Evolutionary conservation across 2,888 invertebrate genomes (phyloP).

Genomic region (Rosalia funebris): DNA sequence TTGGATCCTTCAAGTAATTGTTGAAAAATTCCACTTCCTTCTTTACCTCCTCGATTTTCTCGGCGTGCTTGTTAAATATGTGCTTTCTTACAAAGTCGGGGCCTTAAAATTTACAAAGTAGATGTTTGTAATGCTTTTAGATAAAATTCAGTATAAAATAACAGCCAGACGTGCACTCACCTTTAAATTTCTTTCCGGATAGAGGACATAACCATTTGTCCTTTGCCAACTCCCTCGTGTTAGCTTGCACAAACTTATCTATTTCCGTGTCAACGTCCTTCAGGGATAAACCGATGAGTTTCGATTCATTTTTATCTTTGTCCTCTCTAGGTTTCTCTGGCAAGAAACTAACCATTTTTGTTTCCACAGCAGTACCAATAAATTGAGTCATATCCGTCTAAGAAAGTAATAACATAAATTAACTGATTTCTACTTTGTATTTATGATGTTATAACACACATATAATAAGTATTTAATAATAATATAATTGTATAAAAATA

Average conservation of each 20-base stretch:
- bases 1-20: constrained; percentile 93
- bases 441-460: too few relatives aligned
- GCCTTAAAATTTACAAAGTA: constrained; percentile 62
- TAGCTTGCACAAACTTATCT: constrained; percentile 94
- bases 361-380: constrained; percentile 85
- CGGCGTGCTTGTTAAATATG: constrained; percentile 95
- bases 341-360: constrained; percentile 90
- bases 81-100: constrained; percentile 99
- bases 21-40: constrained; percentile 98
- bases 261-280: constrained; percentile 76
- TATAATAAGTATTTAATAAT: too few relatives aligned
- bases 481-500: too few relatives aligned
- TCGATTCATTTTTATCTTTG: constrained; percentile 68
- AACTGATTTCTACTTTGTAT: too few relatives aligned
- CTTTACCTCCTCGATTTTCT: constrained; percentile 96
- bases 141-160: too few relatives aligned
- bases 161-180: constrained; percentile 34
- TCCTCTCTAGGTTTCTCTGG: constrained; percentile 81
- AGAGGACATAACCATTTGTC: constrained; percentile 99
- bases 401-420: constrained; percentile 44
- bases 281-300: constrained; percentile 58
- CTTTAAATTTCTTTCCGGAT: constrained; percentile 98
- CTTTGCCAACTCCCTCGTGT: constrained; percentile 95
- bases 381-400: constrained; percentile 76
- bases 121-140: too few relatives aligned